Base-by-base conservation (phyloP, 2,797 vertebrate genomes). In the Megalops cyprinoides region DNA sequence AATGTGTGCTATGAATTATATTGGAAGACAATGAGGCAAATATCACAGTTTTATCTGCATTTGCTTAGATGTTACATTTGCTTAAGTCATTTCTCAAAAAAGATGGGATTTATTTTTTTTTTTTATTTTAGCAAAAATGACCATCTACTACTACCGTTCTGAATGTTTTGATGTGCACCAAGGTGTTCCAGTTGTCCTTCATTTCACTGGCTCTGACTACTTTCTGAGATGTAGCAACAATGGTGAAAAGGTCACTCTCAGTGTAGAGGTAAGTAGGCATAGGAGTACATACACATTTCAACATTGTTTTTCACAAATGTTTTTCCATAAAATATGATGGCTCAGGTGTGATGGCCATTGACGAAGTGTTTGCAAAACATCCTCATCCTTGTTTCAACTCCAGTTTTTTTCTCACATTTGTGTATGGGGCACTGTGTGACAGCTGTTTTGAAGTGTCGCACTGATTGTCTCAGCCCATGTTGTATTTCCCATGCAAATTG, bases 111-210 rank as follows among this genome's bases (percentile, higher is more conserved):
- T 55, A 37, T 25, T 12, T 34, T 74, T 31, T 55, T 62, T 23
- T 77, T 20, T 81, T 81, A 1, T 80, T 83, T 79, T 65, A 95
- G 94, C 91, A 80, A 88, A 71, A 18, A 91, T 96, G 42, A 95
- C 94, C 39, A 93, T 96, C 82, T 95, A 93, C 85, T 86, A 79
- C 84, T 95, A 96, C 85, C 91, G 86, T 81, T 76, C 85, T 0
- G 87, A 74, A 18, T 0, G 0, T 0, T 0, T 78, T 2, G 79
- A 81, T 0, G 73, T 0, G 0, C 0, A 3, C 0, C 44, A 28
- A 73, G 94, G 94, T 25, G 20, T 87, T 23, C 90, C 94, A 3
- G 94, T 96, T 76, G 92, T 94, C 37, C 86, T 96, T 25, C 95
- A 95, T 82, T 90, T 95, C 12, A 90, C 88, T 0, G 78, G 58